These are phyloP conservation scores for Aythya baeri DNA, from an alignment of 2,113 vertebrate genomes.

Conservation along the genomic window DNA sequence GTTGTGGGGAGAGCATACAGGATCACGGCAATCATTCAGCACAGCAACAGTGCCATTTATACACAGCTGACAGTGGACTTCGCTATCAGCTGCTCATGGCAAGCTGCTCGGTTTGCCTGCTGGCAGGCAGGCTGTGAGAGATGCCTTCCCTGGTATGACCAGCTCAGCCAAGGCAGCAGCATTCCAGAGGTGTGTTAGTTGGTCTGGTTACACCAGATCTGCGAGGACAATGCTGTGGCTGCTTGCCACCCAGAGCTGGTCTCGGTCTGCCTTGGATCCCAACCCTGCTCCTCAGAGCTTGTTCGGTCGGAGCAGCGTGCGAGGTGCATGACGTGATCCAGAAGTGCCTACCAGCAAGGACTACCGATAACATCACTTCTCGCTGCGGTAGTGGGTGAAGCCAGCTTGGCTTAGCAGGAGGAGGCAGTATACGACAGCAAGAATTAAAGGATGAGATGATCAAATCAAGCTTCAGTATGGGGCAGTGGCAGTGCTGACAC, in stretches of 20 bases:
- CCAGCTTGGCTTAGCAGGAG: not conserved
- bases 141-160: not conserved
- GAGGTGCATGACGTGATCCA: not conserved
- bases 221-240: not conserved
- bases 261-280: not conserved
- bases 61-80: not conserved
- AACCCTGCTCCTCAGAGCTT: not conserved
- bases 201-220: slow-evolving; percentile 44
- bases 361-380: slow-evolving; percentile 31
- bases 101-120: not conserved
- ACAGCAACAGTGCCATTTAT: not conserved
- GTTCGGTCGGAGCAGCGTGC: not conserved
- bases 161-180: slow-evolving; percentile 31
- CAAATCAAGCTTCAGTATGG: not conserved
- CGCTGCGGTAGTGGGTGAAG: not conserved
- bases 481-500: not conserved
- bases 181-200: slow-evolving; percentile 17
- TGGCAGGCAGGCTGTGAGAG: not conserved
- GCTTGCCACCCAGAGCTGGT: not conserved
- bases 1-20: not conserved
- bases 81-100: not conserved
- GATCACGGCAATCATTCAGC: not conserved
- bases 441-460: slow-evolving; percentile 11
- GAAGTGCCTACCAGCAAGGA: not conserved
- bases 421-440: not conserved